Conservation (phyloP, 2,888 invertebrate species). For the Habrosyne pyritoides region DNA sequence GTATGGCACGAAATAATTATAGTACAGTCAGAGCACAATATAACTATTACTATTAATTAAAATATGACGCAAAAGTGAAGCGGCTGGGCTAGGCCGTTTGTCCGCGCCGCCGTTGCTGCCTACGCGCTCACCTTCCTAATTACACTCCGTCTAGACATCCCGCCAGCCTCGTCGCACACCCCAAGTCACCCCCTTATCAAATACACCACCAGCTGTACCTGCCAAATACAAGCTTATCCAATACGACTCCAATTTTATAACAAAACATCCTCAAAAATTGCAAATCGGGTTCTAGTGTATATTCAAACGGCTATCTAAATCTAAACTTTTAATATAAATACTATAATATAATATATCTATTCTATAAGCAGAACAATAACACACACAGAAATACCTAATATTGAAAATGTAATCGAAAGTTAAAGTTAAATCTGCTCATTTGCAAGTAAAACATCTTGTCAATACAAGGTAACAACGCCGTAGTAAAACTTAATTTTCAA, state of each 20-base stretch:
- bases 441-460: slow-evolving; percentile 1
- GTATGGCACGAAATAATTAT: slow-evolving; percentile 9
- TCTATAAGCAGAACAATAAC: too few relatives aligned
- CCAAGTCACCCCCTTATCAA: slow-evolving; percentile 52
- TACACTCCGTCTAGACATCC: slow-evolving; percentile 77
- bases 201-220: slow-evolving; percentile 47
- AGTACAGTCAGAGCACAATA: slow-evolving; percentile 29
- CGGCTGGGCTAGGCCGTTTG: slow-evolving; percentile 44
- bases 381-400: too few relatives aligned
- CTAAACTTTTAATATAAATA: too few relatives aligned
- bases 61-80: slow-evolving; percentile 49
- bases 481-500: not conserved
- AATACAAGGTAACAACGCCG: not conserved
- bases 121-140: slow-evolving; percentile 79
- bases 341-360: too few relatives aligned
- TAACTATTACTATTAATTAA: slow-evolving; percentile 59
- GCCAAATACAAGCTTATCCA: slow-evolving; percentile 23
- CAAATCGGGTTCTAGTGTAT: too few relatives aligned
- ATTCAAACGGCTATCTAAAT: too few relatives aligned
- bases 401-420: too few relatives aligned
- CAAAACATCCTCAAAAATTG: not conserved
- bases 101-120: slow-evolving; percentile 52
- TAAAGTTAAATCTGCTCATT: not conserved
- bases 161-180: slow-evolving; percentile 52
- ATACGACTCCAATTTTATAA: not conserved